Evolutionary conservation across 2,113 vertebrate species (phyloP), one percentile per base, ranked within the genome.

Genomic region (Pipa parva): DNA sequence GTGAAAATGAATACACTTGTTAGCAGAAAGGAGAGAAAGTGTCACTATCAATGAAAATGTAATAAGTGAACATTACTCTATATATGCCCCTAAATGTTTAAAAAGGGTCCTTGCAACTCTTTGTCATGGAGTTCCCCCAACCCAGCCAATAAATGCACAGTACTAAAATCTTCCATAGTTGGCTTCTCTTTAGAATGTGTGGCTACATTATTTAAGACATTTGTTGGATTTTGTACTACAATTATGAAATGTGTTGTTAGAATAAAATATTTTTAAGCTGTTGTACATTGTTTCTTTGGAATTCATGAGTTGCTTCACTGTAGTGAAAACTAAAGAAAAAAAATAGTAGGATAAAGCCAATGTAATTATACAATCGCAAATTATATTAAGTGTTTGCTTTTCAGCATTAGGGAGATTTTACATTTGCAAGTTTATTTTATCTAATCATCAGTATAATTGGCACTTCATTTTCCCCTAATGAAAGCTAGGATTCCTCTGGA

Each of bases 391-490:
- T 57, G 21, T 57, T 56, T 57, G 51, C 13, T 66, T 46, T 48
- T 20, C 24, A 24, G 17, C 9, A 18, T 66, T 66, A 9, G 52
- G 13, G 10, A 22, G 22, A 12, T 45, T 29, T 55, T 48, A 29
- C 29, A 15, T 24, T n/a, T 48, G 37, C 28, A 31, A 31, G 26
- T 33, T 66, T 46, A 66, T 66, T 66, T 46, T 57, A 33, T 46
- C 18, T 46, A 57, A 57, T 66, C 39, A 48, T 48, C 18, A 33
- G 37, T 45, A 31, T 57, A 66, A 48, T 57, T 57, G 33, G n/a
- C 15, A 42, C 27, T 66, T 66, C 22, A 45, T 56, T 65, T 55
- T 65, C 12, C 63, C 51, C 50, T 56, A 56, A 48, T 66, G 27
- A 57, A 66, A 57, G 26, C n/a, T 27, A 33, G 52, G 56, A 48